A percentile compares a stretch with the other conserved stretches of the same genome.
Conservation (phyloP, 2,113 vertebrate species). For the Cavia aperea region DNA sequence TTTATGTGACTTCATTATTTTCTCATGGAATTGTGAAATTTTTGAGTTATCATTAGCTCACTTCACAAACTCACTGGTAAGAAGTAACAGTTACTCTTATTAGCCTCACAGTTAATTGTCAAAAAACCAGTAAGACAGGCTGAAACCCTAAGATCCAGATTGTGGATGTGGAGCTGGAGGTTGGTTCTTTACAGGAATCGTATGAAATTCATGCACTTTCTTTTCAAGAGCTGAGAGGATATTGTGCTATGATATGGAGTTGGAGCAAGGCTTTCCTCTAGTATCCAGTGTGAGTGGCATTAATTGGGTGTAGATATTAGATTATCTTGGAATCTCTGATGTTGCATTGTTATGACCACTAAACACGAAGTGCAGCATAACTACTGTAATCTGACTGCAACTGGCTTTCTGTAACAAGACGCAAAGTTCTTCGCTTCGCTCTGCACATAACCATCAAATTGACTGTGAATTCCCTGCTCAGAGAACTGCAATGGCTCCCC, state of each 20-base stretch:
- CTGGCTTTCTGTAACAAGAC: constrained; percentile 28
- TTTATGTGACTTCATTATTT: constrained; percentile 41
- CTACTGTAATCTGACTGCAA: not conserved
- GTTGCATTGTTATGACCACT: not conserved
- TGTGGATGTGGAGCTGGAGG: not conserved
- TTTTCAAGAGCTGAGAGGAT: constrained; percentile 48
- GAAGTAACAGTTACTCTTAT: not conserved
- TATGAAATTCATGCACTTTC: constrained; percentile 12
- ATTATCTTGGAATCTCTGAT: constrained; percentile 20
- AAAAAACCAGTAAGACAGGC: not conserved
- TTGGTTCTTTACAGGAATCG: constrained; percentile 14
- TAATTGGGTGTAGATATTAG: not conserved
- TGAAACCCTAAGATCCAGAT: constrained; percentile 25
- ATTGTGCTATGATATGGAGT: not conserved
- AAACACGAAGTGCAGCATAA: not conserved
- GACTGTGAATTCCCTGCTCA: constrained; percentile 51
- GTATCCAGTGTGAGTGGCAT: not conserved
- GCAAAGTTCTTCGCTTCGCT: constrained; percentile 34
- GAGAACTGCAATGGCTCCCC: constrained; percentile 58
- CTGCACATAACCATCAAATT: constrained; percentile 22
- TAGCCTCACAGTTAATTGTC: constrained; percentile 28
- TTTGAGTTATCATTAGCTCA: constrained; percentile 50
- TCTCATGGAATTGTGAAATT: constrained; percentile 34
- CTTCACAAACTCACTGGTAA: not conserved
- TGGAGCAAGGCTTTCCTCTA: not conserved